Percentiles rank a stretch among this genome's conserved stretches.
Conservation (phyloP, 2,797 vertebrate genomes). For the Lophius americanus region DNA sequence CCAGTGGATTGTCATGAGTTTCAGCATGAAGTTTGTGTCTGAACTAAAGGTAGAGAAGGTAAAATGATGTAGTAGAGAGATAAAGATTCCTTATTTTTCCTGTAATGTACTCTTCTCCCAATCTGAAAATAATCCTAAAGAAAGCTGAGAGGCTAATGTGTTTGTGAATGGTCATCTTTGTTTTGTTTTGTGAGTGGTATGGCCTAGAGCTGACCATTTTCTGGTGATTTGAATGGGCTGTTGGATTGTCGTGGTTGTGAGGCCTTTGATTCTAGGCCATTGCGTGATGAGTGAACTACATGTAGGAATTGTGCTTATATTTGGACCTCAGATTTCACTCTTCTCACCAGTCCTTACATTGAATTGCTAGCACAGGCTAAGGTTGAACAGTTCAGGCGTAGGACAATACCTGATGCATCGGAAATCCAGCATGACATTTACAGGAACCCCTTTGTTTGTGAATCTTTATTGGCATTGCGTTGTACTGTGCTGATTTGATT, state of each 20-base stretch:
- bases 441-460: no score
- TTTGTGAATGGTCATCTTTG: constrained; percentile 10
- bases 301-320: constrained; percentile 3
- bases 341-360: not conserved
- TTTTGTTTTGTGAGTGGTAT: constrained; percentile 19
- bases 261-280: constrained; percentile 36
- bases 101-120: constrained; percentile 10
- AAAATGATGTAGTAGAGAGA: constrained; percentile 6
- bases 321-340: constrained; percentile 6
- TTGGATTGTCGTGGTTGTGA: constrained; percentile 34
- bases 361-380: not conserved
- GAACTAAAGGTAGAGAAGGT: constrained; percentile 4
- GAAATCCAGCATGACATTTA: not conserved
- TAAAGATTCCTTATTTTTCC: constrained; percentile 13
- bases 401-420: not conserved
- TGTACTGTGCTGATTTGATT: no score
- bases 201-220: constrained; percentile 30
- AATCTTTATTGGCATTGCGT: no score
- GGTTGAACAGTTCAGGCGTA: no score
- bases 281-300: constrained; percentile 23
- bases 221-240: constrained; percentile 21
- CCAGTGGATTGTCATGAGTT: not conserved
- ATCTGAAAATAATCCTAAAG: constrained; percentile 19
- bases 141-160: constrained; percentile 12
- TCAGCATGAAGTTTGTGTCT: not conserved